A percentile compares a stretch with the other conserved stretches of the same genome.
Evolutionary conservation across 2,113 vertebrate genomes (phyloP).

Genomic region (Poeciliopsis prolifica): DNA sequence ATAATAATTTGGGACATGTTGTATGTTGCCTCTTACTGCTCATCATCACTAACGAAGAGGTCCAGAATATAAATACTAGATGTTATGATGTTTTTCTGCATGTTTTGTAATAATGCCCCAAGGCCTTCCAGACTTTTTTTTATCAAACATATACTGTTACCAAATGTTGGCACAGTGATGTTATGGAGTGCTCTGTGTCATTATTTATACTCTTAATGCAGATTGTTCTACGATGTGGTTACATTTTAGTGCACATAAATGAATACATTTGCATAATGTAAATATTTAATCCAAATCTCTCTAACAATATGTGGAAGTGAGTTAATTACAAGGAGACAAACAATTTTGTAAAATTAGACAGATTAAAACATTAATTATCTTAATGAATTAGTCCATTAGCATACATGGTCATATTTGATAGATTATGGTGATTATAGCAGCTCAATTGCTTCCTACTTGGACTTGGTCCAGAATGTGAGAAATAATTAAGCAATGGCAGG

Average conservation of each 20-base stretch:
- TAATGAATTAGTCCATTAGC: conserved; percentile 50
- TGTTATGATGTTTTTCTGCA: too few species aligned
- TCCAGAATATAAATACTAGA: too few species aligned
- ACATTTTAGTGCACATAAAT: background rate
- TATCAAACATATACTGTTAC: too few species aligned
- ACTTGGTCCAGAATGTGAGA: conserved; percentile 40
- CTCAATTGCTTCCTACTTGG: conserved; percentile 44
- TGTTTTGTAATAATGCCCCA: too few species aligned
- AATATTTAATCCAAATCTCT: background rate
- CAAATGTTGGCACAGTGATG: too few species aligned
- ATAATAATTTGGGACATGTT: too few species aligned
- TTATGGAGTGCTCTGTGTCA: background rate
- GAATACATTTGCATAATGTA: conserved; percentile 25
- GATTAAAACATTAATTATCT: conserved; percentile 47
- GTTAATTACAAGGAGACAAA: conserved; percentile 16
- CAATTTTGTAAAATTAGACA: conserved; percentile 2
- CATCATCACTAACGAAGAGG: too few species aligned
- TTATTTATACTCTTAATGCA: background rate
- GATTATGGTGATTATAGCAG: conserved; percentile 48
- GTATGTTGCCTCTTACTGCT: too few species aligned
- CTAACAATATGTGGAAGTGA: background rate
- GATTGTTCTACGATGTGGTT: conserved; percentile 2
- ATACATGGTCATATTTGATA: conserved; percentile 45
- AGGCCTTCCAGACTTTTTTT: too few species aligned
- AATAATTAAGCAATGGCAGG: conserved; percentile 47